Evolutionary conservation across 2,888 invertebrate genomes (phyloP).

Genomic region (Dusona sp.): DNA sequence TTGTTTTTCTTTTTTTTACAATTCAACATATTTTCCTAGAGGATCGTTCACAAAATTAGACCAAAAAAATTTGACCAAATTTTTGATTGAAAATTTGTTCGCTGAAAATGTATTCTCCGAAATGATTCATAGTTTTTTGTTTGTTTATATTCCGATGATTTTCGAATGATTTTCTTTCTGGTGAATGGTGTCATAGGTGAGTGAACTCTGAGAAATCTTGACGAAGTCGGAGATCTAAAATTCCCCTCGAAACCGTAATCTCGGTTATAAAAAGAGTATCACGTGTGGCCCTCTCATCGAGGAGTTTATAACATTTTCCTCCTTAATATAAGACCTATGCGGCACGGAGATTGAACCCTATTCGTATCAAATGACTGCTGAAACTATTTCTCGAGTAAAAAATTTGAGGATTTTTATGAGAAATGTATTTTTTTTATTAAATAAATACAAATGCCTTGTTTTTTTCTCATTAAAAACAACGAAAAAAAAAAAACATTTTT

Average conservation of each 20-base stretch:
- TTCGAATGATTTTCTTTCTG: neutral
- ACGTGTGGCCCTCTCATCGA: neutral
- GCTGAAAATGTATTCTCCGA: neutral
- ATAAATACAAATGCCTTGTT: no score
- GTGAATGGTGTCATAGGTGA: constrained; percentile 5
- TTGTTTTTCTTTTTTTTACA: neutral
- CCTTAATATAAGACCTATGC: neutral
- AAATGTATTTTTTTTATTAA: no score
- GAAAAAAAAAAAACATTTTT: no score
- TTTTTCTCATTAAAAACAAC: no score
- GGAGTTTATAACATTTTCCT: neutral
- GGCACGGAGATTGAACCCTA: neutral
- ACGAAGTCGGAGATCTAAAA: constrained; percentile 21
- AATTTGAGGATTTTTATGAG: neutral
- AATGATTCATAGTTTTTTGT: neutral
- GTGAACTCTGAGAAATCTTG: constrained; percentile 12
- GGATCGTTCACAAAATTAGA: neutral
- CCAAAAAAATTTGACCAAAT: neutral
- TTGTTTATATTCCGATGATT: neutral
- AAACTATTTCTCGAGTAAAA: neutral
- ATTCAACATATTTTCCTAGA: neutral
- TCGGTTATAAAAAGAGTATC: constrained; percentile 1
- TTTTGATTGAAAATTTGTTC: neutral
- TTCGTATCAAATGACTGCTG: neutral
- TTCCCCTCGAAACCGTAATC: constrained; percentile 10